phyloP scores from a whole-genome alignment of 2,797 vertebrate genomes.

The Gallirallus australis region DNA sequence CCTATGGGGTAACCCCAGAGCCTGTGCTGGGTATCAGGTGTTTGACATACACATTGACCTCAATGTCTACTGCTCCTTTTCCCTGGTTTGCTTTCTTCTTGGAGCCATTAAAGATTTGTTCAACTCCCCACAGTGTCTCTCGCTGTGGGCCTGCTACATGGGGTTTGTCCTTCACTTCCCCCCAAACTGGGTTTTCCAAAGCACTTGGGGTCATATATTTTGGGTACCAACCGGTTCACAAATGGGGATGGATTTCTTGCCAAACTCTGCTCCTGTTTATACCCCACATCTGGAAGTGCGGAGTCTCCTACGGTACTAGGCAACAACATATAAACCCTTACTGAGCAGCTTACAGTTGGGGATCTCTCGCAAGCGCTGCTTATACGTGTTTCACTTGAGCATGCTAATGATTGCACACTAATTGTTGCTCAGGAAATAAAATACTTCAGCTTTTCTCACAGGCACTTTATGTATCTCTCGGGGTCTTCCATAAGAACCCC shows the following conservation, averaged over 20 bases:
- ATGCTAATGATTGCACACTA: background rate
- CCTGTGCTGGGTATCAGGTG: background rate
- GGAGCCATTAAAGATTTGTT: background rate
- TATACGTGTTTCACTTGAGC: background rate
- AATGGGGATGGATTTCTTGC: background rate
- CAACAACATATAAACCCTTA: background rate
- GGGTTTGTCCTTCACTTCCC: background rate
- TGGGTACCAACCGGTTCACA: background rate
- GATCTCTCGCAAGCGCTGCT: background rate
- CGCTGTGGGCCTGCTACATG: background rate
- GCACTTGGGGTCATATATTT: fast-evolving
- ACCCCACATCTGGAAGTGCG: background rate
- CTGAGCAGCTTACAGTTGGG: background rate
- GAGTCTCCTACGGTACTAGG: background rate
- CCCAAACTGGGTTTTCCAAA: background rate
- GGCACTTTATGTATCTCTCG: background rate
- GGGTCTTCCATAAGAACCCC: background rate
- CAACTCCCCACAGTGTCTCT: background rate
- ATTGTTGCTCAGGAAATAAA: background rate
- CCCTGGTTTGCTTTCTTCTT: background rate
- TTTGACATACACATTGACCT: background rate
- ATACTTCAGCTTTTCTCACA: background rate
- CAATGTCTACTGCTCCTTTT: background rate
- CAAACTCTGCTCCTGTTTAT: background rate
- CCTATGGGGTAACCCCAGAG: background rate